Evolutionary conservation across 1,140 invertebrate genomes (phyloP).

Genomic region (Formica exsecta): DNA sequence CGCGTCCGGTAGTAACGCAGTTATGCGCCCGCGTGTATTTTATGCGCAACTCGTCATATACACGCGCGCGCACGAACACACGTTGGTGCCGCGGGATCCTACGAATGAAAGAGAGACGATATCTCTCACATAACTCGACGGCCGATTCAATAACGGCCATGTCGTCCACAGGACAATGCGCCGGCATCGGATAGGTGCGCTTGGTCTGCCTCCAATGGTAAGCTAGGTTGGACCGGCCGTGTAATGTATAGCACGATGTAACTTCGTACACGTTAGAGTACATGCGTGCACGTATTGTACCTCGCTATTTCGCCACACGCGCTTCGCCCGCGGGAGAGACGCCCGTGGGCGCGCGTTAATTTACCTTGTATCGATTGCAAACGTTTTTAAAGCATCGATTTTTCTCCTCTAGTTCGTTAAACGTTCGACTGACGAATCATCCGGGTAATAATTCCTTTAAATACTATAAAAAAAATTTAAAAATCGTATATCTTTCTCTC

Average conservation of each 20-base stretch:
- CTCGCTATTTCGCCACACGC: slow-evolving; percentile 55
- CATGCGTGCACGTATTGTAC: slow-evolving; percentile 42
- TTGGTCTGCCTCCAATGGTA: slow-evolving; percentile 54
- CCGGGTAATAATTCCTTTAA: background rate
- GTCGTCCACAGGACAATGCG: slow-evolving; percentile 76
- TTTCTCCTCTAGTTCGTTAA: too few species aligned
- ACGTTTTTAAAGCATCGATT: background rate
- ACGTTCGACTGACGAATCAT: background rate
- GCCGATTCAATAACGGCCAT: slow-evolving; percentile 76
- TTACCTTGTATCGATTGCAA: slow-evolving; percentile 14
- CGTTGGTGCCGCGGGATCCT: slow-evolving; percentile 34
- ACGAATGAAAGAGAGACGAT: slow-evolving; percentile 60
- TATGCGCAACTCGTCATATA: slow-evolving; percentile 55
- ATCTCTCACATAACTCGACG: slow-evolving; percentile 74
- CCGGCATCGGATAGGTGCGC: slow-evolving; percentile 57
- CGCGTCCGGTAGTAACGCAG: slow-evolving; percentile 39
- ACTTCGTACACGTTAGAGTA: slow-evolving; percentile 56
- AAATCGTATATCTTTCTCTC: background rate
- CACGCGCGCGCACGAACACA: slow-evolving; percentile 18
- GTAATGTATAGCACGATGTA: slow-evolving; percentile 54
- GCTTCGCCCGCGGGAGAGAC: slow-evolving; percentile 50
- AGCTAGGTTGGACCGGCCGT: slow-evolving; percentile 31
- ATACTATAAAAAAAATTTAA: background rate
- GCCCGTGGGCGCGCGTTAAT: slow-evolving; percentile 29
- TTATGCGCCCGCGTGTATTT: slow-evolving; percentile 52